These are phyloP conservation scores for Meandrina meandrites DNA, from an alignment of 92 coral and sea anemone species.

Conservation along the genomic window DNA sequence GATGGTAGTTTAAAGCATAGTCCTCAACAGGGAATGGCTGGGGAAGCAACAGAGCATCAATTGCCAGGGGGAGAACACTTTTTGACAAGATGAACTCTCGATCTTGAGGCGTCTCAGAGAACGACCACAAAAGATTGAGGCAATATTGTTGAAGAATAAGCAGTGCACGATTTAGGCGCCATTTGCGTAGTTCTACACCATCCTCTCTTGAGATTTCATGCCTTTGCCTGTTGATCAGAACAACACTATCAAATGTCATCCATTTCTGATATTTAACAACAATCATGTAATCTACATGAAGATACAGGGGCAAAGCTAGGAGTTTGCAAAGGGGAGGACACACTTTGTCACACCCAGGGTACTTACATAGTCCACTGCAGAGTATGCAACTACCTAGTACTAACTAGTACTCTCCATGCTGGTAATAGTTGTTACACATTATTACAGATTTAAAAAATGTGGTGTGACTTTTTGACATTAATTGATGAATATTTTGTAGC, in stretches of 20 bases:
- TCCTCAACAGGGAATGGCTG: conserved; percentile 32
- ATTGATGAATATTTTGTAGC: no score
- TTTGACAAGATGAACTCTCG: conserved; percentile 62
- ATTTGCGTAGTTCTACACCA: not conserved
- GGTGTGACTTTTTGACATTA: no score
- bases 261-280: not conserved
- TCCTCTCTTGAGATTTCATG: not conserved
- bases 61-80: conserved; percentile 58
- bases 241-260: not conserved
- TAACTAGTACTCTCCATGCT: no score
- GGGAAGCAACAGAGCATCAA: conserved; percentile 47
- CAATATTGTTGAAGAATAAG: conserved; percentile 50
- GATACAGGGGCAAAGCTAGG: no score
- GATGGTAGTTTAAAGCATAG: not conserved
- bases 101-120: conserved; percentile 67
- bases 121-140: conserved; percentile 73
- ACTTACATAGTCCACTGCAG: no score
- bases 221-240: not conserved
- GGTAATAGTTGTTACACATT: no score
- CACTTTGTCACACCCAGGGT: no score
- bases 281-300: no score
- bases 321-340: no score
- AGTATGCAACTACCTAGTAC: no score
- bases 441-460: no score
- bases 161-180: conserved; percentile 23